phyloP scores from a whole-genome alignment of 2,797 vertebrate species.

The Anabacerthia variegaticeps region DNA sequence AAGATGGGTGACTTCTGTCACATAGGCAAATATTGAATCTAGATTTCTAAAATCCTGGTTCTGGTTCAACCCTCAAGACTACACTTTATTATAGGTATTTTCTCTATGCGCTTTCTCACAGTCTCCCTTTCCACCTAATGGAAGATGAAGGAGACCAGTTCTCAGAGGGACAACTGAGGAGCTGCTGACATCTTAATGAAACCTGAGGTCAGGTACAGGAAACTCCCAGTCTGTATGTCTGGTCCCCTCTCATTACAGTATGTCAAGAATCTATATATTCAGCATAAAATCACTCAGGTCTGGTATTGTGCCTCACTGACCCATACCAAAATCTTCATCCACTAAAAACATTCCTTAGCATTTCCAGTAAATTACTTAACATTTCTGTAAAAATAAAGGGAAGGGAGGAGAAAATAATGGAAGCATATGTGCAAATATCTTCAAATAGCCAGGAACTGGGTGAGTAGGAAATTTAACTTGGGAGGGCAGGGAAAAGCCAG shows the following conservation, averaged over 20 bases:
- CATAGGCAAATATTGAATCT: neutral
- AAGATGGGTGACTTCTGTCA: neutral
- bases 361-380: neutral
- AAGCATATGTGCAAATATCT: neutral
- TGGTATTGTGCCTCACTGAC: neutral
- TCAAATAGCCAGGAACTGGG: neutral
- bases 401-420: neutral
- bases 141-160: neutral
- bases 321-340: neutral
- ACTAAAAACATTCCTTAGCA: neutral
- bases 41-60: neutral
- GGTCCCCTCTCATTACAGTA: fast-evolving
- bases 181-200: neutral
- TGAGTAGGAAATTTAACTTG: neutral
- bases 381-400: neutral
- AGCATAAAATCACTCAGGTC: neutral
- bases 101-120: neutral
- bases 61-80: neutral
- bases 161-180: neutral
- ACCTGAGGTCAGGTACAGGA: neutral
- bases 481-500: neutral
- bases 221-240: neutral
- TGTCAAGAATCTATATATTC: neutral
- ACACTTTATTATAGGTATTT: neutral
- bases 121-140: neutral